Evolutionary conservation across 2,888 invertebrate genomes (phyloP).

Genomic region (Yponomeuta evonymella): DNA sequence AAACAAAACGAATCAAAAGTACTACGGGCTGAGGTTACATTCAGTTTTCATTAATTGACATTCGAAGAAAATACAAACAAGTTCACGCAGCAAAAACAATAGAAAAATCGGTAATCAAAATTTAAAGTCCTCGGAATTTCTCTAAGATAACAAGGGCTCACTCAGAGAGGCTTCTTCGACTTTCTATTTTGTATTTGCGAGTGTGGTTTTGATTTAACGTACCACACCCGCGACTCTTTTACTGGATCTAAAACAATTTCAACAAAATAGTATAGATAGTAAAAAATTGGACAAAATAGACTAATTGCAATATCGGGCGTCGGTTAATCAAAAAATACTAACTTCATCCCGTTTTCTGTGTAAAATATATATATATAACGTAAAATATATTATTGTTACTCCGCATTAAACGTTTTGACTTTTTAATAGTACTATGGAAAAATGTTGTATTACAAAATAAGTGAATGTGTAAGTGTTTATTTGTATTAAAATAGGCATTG

Average conservation of each 20-base stretch:
- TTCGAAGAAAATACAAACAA: constrained; percentile 24
- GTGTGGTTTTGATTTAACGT: constrained; percentile 26
- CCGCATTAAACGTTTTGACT: constrained; percentile 37
- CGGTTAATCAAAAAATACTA: constrained; percentile 17
- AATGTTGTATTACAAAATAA: constrained; percentile 41
- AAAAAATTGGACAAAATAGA: constrained; percentile 10
- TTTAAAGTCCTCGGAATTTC: constrained; percentile 47
- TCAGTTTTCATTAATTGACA: constrained; percentile 29
- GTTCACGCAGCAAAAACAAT: constrained; percentile 24
- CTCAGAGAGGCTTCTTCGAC: constrained; percentile 43
- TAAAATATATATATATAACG: neutral
- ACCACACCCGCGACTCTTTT: constrained; percentile 30
- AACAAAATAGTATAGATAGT: constrained; percentile 19
- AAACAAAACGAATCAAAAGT: too few species aligned
- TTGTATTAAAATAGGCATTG: constrained; percentile 37
- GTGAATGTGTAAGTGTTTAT: constrained; percentile 60
- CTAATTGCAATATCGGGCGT: neutral
- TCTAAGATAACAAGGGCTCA: constrained; percentile 53
- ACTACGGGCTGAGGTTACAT: constrained; percentile 29
- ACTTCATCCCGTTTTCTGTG: constrained; percentile 8
- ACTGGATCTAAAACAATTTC: neutral
- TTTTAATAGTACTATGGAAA: constrained; percentile 19
- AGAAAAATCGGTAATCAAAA: constrained; percentile 26
- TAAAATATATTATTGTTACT: constrained; percentile 40
- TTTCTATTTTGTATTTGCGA: constrained; percentile 44